These are phyloP conservation scores for Synanthedon formicaeformis DNA, from an alignment of 2,888 invertebrate genomes.

Conservation along the genomic window DNA sequence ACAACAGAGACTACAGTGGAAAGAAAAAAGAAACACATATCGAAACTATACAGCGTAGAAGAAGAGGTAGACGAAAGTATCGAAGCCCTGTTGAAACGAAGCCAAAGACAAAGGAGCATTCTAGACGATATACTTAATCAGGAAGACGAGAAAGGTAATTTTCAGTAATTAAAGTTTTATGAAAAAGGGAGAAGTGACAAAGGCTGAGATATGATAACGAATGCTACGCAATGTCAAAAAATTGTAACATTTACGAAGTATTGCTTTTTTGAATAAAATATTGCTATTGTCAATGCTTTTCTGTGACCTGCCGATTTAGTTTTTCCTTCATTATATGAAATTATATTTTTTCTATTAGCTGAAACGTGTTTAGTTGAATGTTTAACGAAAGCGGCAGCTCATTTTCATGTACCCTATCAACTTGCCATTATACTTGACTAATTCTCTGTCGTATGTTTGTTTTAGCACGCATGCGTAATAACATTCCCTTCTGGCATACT, in stretches of 20 bases:
- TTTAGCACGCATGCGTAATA: constrained; percentile 71
- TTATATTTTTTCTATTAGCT: constrained; percentile 1
- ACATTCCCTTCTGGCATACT: constrained; percentile 71
- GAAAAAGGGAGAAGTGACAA: constrained; percentile 28
- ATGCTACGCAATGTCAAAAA: constrained; percentile 49
- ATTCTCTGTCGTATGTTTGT: constrained; percentile 65
- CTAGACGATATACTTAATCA: constrained; percentile 76
- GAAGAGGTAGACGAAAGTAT: constrained; percentile 72
- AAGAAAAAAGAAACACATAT: constrained; percentile 34
- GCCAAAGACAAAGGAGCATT: constrained; percentile 77
- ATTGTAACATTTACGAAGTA: constrained; percentile 23
- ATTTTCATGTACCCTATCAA: constrained; percentile 14
- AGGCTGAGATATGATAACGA: constrained; percentile 46
- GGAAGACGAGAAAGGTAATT: constrained; percentile 71
- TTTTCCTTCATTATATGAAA: constrained; percentile 4
- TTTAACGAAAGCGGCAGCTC: constrained; percentile 27
- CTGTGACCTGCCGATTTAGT: constrained; percentile 31
- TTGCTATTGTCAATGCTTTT: constrained; percentile 27
- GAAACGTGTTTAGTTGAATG: constrained; percentile 3
- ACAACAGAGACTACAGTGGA: constrained; percentile 48
- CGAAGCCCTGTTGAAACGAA: constrained; percentile 74
- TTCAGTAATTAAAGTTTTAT: constrained; percentile 35
- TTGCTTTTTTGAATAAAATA: constrained; percentile 32
- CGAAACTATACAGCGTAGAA: constrained; percentile 42
- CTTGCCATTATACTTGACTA: constrained; percentile 38